Percentiles rank a stretch among this genome's conserved stretches.
Conservation (phyloP, 2,113 vertebrate species). For the Chaetura pelagica region DNA sequence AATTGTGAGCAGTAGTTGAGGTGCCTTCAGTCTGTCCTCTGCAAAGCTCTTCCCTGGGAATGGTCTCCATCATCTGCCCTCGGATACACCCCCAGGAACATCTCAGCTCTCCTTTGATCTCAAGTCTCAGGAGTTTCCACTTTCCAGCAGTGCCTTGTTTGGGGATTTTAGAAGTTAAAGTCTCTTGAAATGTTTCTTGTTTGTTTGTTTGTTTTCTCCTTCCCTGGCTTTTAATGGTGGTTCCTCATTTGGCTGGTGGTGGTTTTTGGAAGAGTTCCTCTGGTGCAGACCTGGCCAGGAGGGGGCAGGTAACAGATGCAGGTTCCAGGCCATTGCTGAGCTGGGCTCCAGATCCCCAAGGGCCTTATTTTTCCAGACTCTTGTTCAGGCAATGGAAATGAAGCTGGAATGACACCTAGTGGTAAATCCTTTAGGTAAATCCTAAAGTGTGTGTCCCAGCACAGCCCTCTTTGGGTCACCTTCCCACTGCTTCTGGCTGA, state of each 20-base stretch:
- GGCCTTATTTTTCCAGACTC: rapidly evolving
- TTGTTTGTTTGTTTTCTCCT: background rate
- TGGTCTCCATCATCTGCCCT: background rate
- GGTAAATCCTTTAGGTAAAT: background rate
- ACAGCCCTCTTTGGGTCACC: rapidly evolving
- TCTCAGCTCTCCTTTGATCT: background rate
- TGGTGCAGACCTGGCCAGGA: background rate
- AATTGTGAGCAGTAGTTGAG: background rate
- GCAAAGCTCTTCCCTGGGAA: conserved; percentile 21
- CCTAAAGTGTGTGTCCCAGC: background rate
- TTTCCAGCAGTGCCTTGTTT: background rate
- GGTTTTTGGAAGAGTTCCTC: background rate
- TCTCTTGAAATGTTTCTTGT: background rate
- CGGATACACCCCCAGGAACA: background rate
- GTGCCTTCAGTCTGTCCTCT: background rate
- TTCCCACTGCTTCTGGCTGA: background rate
- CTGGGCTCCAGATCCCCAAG: background rate
- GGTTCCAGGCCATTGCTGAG: background rate
- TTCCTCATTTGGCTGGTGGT: background rate
- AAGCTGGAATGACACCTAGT: conserved; percentile 47
- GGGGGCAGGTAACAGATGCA: background rate
- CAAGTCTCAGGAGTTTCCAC: conserved; percentile 15
- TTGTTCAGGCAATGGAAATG: background rate
- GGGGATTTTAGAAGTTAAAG: conserved; percentile 6
- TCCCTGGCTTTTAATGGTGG: background rate